A percentile compares a stretch with the other conserved stretches of the same genome.
These are phyloP conservation scores for Drosophila takahashii DNA, from an alignment of 1,140 invertebrate species.

Conservation along the genomic window DNA sequence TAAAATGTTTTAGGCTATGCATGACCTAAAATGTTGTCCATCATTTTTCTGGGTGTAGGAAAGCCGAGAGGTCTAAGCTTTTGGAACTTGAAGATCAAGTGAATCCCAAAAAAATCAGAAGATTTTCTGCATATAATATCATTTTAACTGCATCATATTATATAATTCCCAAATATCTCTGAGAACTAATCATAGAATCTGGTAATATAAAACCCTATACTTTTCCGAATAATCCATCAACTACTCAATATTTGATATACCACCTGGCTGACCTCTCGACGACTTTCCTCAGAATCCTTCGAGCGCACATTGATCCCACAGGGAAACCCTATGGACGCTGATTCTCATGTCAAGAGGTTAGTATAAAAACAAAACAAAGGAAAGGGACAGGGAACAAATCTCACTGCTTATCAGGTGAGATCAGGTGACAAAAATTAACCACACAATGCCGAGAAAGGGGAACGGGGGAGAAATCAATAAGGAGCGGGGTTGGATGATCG, in stretches of 20 bases:
- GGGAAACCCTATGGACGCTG: constrained; percentile 64
- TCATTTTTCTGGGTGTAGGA: too few species aligned
- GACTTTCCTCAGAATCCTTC: constrained; percentile 37
- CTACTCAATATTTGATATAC: not conserved
- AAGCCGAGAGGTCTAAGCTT: not conserved
- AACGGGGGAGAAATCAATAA: constrained; percentile 62
- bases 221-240: constrained; percentile 9
- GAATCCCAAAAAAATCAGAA: too few species aligned
- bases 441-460: constrained; percentile 35
- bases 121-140: too few species aligned
- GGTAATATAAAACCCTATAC: not conserved
- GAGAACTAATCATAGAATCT: not conserved
- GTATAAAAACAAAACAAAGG: constrained; percentile 2
- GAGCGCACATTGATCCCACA: constrained; percentile 18
- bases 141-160: too few species aligned
- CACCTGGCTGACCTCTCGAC: constrained; percentile 2
- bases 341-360: constrained; percentile 46
- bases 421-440: constrained; percentile 78
- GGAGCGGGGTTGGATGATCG: constrained; percentile 6
- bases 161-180: not conserved
- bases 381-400: constrained; percentile 10
- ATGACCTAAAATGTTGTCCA: too few species aligned
- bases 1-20: too few species aligned
- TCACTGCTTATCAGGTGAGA: constrained; percentile 63
- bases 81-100: not conserved